Conservation (phyloP, 2,888 invertebrate species). For the Athripsodes cinereus region DNA sequence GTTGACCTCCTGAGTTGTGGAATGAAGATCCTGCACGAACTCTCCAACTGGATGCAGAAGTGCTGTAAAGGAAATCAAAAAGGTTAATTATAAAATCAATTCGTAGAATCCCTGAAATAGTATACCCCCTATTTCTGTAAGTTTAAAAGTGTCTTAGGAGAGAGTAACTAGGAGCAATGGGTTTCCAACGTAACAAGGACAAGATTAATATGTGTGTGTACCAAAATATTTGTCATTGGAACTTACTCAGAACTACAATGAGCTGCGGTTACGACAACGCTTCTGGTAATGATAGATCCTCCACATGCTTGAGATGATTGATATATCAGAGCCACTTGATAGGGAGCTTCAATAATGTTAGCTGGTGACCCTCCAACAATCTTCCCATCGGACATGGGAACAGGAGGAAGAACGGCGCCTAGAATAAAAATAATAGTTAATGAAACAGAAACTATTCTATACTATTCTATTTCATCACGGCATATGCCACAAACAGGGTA, state of each 20-base stretch:
- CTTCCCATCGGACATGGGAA: conserved; percentile 2
- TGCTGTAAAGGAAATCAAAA: background rate
- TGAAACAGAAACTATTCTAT: no score
- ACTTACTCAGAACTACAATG: conserved; percentile 35
- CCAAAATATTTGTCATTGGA: no score
- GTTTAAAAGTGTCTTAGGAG: no score
- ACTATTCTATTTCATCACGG: no score
- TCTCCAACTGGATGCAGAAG: conserved; percentile 1
- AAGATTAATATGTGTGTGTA: no score
- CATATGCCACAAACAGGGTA: no score
- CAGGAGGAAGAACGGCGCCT: conserved; percentile 1
- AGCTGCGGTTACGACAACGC: conserved; percentile 40
- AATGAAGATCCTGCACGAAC: conserved; percentile 29
- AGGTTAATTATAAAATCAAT: no score
- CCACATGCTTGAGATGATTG: conserved; percentile 38
- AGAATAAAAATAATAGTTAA: no score
- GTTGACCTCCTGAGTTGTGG: conserved; percentile 37
- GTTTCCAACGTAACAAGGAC: no score
- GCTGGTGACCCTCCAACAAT: conserved; percentile 17
- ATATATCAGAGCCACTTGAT: conserved; percentile 29
- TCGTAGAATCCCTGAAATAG: no score
- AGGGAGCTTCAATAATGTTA: conserved; percentile 15
- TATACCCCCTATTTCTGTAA: no score
- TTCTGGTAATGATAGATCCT: conserved; percentile 36
- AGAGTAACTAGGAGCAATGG: no score